Base-by-base conservation (phyloP, 2,888 invertebrate genomes). In the Lamellibrachia satsuma region DNA sequence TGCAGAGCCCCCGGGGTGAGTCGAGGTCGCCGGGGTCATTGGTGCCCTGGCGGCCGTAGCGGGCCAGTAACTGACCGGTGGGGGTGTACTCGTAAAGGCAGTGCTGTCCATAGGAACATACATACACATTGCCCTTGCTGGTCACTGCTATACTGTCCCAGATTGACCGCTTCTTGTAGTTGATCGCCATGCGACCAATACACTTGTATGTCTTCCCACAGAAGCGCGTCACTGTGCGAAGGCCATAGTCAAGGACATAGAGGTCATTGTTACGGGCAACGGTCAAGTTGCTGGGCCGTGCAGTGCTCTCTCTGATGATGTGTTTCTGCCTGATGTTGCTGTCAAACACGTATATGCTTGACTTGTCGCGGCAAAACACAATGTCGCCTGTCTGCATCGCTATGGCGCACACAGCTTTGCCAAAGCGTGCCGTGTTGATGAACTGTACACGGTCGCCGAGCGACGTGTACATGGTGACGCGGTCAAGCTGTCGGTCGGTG, bases 71-170 rank as follows among this genome's bases (percentile, higher is more conserved):
- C 55, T 92, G 75, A 22, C 93, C 93, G 3, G 90, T 92, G 22
- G 91, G 75, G 22, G 92, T 93, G 92, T 93, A 93, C 92, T 93
- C 93, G 52, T 93, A 93, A 6, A 93, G 55, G 90, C 92, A 92
- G 93, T 92, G 93, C 90, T 93, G 93, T 3, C 91, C 55, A 91
- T 92, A 92, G 7, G 92, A 92, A 9, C 92, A 93, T 3, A 93
- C 60, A 91, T 93, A 93, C 8, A 93, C 75, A 55, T 93, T 92
- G 1, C 93, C 93, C 27, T 92, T 92, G 52, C 92, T 92, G 90
- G 92, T 93, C 52, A 93, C 90, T n/a, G 90, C 91, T 11, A 93
- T 51, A 57, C 92, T 93, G 91, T 93, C 93, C 93, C 93, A 93
- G 22, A 92, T 90, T 15, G 91, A 92, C 52, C 93, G 90, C 39